Evolutionary conservation across 2,113 vertebrate genomes (phyloP).

Genomic region (Calyptomena viridis): DNA sequence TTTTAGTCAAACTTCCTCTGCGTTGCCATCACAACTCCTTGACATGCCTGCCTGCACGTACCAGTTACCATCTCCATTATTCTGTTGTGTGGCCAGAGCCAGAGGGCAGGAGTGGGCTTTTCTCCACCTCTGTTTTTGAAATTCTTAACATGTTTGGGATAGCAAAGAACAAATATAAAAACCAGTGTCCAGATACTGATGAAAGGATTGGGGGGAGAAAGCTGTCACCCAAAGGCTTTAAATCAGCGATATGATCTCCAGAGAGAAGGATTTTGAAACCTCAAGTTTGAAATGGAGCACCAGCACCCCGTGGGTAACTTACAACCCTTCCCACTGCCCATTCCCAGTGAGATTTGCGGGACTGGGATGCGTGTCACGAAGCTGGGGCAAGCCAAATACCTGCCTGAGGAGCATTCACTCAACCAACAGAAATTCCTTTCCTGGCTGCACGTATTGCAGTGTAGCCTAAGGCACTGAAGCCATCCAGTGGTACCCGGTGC

Average conservation of each 20-base stretch:
- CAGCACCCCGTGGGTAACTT: accelerated
- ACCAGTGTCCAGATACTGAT: too few relatives aligned
- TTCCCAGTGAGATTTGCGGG: accelerated
- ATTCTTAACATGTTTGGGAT: background rate
- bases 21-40: background rate
- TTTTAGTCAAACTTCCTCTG: background rate
- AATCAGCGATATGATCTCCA: background rate
- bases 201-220: background rate
- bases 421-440: background rate
- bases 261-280: background rate
- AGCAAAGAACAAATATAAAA: background rate
- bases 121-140: background rate
- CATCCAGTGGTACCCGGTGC: accelerated
- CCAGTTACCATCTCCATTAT: background rate
- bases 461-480: accelerated
- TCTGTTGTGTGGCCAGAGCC: background rate
- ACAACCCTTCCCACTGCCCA: accelerated
- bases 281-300: accelerated
- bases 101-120: background rate
- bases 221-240: background rate
- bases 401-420: background rate
- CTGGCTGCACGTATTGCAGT: background rate
- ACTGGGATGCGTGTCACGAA: background rate
- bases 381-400: background rate
- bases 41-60: background rate